Conservation (phyloP, 1,140 invertebrate species). For the Drosophila grimshawi region DNA sequence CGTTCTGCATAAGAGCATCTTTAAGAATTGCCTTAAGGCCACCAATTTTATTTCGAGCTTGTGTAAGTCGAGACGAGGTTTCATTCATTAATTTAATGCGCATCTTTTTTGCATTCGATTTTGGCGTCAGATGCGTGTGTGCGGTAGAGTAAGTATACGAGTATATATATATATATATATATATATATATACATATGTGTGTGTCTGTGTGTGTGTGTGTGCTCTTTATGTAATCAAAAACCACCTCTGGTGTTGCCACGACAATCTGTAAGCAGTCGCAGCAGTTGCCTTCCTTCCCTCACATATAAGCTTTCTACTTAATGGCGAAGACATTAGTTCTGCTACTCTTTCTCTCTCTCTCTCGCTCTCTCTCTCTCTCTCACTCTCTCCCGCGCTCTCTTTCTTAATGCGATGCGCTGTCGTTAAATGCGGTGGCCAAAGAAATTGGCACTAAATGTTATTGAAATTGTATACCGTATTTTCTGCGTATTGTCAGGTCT, state of each 20-base stretch:
- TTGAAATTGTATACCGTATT: constrained; percentile 72
- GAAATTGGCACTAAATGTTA: constrained; percentile 78
- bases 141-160: neutral
- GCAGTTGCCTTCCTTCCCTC: neutral
- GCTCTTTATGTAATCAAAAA: constrained; percentile 60
- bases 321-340: constrained; percentile 66
- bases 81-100: constrained; percentile 40
- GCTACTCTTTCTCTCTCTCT: constrained; percentile 15
- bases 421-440: constrained; percentile 63
- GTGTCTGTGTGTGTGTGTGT: constrained; percentile 7
- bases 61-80: constrained; percentile 28
- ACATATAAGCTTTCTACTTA: constrained; percentile 34
- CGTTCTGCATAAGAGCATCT: neutral
- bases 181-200: neutral
- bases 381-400: no score
- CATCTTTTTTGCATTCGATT: constrained; percentile 40
- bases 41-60: neutral
- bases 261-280: constrained; percentile 1
- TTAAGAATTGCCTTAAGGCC: constrained; percentile 10
- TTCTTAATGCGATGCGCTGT: constrained; percentile 58
- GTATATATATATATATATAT: neutral
- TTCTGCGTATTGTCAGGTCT: constrained; percentile 1
- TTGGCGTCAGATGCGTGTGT: neutral
- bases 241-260: constrained; percentile 18
- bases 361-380: no score